These are phyloP conservation scores for Oplegnathus fasciatus DNA, from an alignment of 2,113 vertebrate genomes.

Conservation along the genomic window DNA sequence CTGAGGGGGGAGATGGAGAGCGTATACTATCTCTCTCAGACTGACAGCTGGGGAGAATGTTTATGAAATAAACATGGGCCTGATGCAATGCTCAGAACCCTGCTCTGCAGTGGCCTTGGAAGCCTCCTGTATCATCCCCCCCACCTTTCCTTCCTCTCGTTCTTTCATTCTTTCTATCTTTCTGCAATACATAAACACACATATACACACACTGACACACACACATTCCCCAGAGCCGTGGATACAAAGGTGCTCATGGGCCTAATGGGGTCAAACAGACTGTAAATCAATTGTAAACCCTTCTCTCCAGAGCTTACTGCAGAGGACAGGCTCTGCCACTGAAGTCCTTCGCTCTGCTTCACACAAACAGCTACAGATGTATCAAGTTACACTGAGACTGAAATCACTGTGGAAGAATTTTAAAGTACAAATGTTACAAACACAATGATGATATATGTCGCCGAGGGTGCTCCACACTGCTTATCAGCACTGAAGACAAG, in stretches of 20 bases:
- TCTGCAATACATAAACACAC: constrained; percentile 50
- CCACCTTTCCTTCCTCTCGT: constrained; percentile 28
- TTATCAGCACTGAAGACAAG: constrained; percentile 49
- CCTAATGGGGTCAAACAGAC: constrained; percentile 81
- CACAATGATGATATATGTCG: constrained; percentile 47
- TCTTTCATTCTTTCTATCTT: constrained; percentile 66
- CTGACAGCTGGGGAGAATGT: constrained; percentile 80
- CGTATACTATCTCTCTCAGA: constrained; percentile 60
- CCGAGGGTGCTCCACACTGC: constrained; percentile 5
- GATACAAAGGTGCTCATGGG: constrained; percentile 74
- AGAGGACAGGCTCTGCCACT: constrained; percentile 51
- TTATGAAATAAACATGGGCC: constrained; percentile 86
- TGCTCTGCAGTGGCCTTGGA: constrained; percentile 76
- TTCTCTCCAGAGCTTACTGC: constrained; percentile 53
- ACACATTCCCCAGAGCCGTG: constrained; percentile 64
- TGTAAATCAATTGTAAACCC: constrained; percentile 77
- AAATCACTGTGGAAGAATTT: constrained; percentile 38
- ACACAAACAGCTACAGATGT: constrained; percentile 2
- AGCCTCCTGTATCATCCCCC: constrained; percentile 63
- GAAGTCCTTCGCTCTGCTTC: constrained; percentile 42
- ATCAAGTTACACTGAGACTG: constrained; percentile 28
- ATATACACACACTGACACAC: constrained; percentile 37
- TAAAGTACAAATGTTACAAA: constrained; percentile 44
- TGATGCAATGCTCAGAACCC: constrained; percentile 79
- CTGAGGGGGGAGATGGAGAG: constrained; percentile 53